Evolutionary conservation across 2,113 vertebrate species (phyloP).

Genomic region (Odontophorus gujanensis): DNA sequence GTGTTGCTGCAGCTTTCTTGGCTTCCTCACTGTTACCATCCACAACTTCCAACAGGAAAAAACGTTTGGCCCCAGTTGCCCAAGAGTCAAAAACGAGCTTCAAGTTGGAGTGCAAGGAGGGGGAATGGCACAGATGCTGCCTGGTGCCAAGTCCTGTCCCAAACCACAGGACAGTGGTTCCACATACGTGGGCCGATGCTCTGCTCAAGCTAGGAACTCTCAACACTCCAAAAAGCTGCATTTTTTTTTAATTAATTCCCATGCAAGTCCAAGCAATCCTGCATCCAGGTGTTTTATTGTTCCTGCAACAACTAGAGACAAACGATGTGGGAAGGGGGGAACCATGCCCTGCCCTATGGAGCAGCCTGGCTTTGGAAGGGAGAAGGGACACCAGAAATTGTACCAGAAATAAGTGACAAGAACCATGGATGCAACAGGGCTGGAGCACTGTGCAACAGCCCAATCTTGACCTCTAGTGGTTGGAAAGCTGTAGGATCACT

Average conservation of each 20-base stretch:
- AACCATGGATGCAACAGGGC: rapidly evolving
- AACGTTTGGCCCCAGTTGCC: rapidly evolving
- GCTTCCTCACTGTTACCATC: background rate
- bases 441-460: background rate
- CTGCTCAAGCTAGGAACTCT: background rate
- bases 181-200: rapidly evolving
- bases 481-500: background rate
- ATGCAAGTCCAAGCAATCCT: background rate
- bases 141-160: background rate
- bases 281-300: background rate
- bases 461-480: conserved; percentile 81
- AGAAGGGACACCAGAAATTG: background rate
- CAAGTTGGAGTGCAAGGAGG: rapidly evolving
- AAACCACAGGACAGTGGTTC: rapidly evolving
- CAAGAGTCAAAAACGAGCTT: rapidly evolving
- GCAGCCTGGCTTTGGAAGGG: background rate
- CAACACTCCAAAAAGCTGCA: background rate
- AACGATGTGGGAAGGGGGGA: rapidly evolving
- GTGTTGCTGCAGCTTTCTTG: background rate
- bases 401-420: too few relatives aligned
- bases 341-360: rapidly evolving
- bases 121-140: rapidly evolving
- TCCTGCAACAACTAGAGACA: background rate
- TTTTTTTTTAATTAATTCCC: background rate
- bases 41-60: background rate